Conservation (phyloP, 2,797 vertebrate species). For the Pogoniulus pusillus region DNA sequence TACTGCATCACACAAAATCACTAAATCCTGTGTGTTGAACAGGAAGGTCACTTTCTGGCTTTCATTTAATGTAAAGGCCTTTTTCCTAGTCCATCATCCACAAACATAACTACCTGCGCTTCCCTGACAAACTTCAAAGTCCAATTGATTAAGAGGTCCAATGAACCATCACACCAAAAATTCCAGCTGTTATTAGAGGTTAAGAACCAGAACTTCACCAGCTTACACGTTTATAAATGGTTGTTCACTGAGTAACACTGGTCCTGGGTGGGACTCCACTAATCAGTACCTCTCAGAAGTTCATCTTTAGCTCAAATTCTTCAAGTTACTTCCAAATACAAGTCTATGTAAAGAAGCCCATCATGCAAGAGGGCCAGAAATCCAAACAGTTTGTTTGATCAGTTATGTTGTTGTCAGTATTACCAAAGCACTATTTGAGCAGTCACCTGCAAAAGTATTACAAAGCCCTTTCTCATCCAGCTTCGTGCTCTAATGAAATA, state of each 20-base stretch:
- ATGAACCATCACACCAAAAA: neutral
- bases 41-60: neutral
- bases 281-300: neutral
- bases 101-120: neutral
- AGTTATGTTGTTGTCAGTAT: neutral
- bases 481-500: constrained; percentile 6
- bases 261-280: neutral
- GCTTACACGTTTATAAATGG: neutral
- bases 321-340: no score
- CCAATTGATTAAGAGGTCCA: no score
- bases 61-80: neutral
- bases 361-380: neutral
- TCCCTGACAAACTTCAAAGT: neutral
- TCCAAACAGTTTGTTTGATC: neutral
- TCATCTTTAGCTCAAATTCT: no score
- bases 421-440: neutral
- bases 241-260: no score
- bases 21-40: neutral
- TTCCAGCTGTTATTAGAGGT: neutral
- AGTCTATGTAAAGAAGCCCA: neutral
- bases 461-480: neutral
- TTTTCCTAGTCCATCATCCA: neutral
- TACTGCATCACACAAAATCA: neutral
- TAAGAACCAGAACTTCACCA: neutral
- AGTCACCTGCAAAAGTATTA: neutral